These are phyloP conservation scores for Hyposoter didymator DNA, from an alignment of 2,888 invertebrate species.

Conservation along the genomic window DNA sequence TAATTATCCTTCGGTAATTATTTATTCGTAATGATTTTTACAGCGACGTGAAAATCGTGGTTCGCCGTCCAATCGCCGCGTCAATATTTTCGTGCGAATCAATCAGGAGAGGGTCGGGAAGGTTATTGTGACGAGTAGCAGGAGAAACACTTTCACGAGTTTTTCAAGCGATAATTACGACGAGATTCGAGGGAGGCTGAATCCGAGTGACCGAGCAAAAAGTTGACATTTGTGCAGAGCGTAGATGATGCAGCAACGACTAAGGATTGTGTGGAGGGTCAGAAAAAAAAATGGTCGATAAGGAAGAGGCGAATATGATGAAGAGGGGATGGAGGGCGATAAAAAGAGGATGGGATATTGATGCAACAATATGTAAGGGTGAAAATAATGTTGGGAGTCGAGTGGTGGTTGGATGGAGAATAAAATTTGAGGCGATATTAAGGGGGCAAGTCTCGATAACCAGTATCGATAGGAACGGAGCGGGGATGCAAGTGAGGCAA, in stretches of 20 bases:
- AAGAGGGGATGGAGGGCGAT: constrained; percentile 8
- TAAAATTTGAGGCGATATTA: constrained; percentile 69
- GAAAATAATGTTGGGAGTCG: constrained; percentile 41
- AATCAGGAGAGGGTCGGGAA: background rate
- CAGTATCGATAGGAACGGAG: constrained; percentile 17
- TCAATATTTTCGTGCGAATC: background rate
- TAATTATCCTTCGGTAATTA: background rate
- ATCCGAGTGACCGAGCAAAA: background rate
- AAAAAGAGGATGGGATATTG: constrained; percentile 36
- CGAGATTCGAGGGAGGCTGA: background rate
- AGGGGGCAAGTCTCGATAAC: constrained; percentile 70
- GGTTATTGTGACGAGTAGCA: background rate
- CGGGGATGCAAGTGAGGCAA: constrained; percentile 16
- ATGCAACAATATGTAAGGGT: constrained; percentile 19
- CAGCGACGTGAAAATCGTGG: no score
- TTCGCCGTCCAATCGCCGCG: background rate
- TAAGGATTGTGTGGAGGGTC: background rate
- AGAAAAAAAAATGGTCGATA: background rate
- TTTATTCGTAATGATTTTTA: background rate
- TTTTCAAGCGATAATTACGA: background rate
- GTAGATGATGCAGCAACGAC: background rate
- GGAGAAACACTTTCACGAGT: background rate
- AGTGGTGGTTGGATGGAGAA: constrained; percentile 54
- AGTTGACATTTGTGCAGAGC: background rate
- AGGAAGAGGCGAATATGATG: background rate